Base-by-base conservation (phyloP, 1,140 invertebrate species). In the Bombus turneri region DNA sequence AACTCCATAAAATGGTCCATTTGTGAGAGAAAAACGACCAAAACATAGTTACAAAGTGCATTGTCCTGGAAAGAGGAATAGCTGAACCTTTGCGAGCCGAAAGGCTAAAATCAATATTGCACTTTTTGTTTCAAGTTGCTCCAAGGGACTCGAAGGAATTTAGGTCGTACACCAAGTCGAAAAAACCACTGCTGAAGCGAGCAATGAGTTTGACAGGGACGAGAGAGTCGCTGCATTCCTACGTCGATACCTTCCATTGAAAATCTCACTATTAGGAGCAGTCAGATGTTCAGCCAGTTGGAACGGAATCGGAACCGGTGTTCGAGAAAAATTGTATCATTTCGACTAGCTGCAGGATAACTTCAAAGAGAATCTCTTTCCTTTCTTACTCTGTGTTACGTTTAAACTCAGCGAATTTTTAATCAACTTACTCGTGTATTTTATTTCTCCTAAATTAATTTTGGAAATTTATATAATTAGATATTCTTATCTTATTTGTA, bases 171-270 rank as follows among this genome's bases (percentile, higher is more conserved):
- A 76, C 25, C 8, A 53, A 28, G 31, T 4, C 34, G 64, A 28
- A 83, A 76, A 76, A 25, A 22, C 22, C 31, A 83, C 69, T 86
- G 41, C 22, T 37, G 69, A 53, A 47, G 72, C 53, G 53, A 59
- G 34, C 13, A 59, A 39, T n/a, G 13, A 25, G 34, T 75, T 57
- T 13, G 37, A 72, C 13, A n/a, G 1, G 43, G 18, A 41, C 43
- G 39, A 31, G 15, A 15, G 69, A 18, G 1, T 43, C 62, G 41
- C 18, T 66, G 75, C 73, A 73, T 86, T 86, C 78, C 53, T 77
- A 41, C 76, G 28, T 57, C 47, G 43, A 53, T 53, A 39, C 9
- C 31, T 59, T 76, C 53, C 34, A 37, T 3, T 37, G 47, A 28
- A 34, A 57, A 76, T 76, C 53, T 15, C 1, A 18, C 53, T 34